phyloP scores from a whole-genome alignment of 2,113 vertebrate genomes.

The Isurus oxyrinchus region DNA sequence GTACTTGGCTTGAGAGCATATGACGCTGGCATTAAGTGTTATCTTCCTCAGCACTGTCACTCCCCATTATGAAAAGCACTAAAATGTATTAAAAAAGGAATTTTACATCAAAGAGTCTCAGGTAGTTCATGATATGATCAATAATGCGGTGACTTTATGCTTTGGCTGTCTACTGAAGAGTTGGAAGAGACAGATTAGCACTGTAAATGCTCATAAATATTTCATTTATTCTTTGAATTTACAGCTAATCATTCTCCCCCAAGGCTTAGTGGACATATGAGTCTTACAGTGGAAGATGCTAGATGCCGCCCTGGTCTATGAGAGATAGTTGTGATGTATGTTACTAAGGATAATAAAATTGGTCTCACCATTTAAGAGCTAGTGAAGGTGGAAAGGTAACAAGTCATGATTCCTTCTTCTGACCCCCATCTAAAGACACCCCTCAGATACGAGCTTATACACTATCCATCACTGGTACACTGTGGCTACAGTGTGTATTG shows the following conservation, averaged over 20 bases:
- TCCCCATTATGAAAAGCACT: neutral
- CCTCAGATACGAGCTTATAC: neutral
- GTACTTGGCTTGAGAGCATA: neutral
- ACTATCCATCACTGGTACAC: neutral
- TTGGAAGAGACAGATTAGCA: neutral
- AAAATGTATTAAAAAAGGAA: neutral
- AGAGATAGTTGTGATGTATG: neutral
- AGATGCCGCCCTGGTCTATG: neutral
- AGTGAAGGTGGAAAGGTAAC: neutral
- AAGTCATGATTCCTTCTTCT: neutral
- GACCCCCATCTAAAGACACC: neutral
- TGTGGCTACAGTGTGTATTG: neutral
- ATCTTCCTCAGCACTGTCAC: conserved; percentile 9
- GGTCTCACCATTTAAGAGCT: neutral
- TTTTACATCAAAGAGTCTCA: neutral
- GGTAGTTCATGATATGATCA: conserved; percentile 25
- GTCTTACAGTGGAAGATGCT: neutral
- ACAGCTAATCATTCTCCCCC: neutral
- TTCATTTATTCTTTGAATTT: conserved; percentile 1
- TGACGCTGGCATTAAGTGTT: neutral
- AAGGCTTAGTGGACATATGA: neutral
- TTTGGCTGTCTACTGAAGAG: conserved; percentile 22
- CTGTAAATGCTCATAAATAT: conserved; percentile 16
- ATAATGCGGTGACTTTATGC: conserved; percentile 1
- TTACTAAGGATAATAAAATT: neutral